A percentile compares a stretch with the other conserved stretches of the same genome.
Conservation (phyloP, 1,140 invertebrate species). For the Hyposmocoma kahamanoa region DNA sequence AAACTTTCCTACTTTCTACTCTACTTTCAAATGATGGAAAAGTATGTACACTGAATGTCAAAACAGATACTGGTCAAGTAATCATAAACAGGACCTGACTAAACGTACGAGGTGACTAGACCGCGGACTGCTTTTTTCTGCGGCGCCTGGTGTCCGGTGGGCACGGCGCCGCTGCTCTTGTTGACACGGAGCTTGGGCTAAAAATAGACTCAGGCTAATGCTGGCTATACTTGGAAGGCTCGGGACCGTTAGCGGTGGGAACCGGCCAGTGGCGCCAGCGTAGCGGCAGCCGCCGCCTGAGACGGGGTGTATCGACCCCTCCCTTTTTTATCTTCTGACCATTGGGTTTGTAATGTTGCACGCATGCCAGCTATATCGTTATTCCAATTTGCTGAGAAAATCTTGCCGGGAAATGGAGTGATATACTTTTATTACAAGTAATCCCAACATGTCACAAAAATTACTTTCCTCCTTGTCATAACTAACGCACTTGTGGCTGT, state of each 20-base stretch:
- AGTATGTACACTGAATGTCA: too few species aligned
- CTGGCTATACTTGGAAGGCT: constrained; percentile 47
- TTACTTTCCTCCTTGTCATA: too few species aligned
- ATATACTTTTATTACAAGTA: too few species aligned
- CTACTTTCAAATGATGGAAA: too few species aligned
- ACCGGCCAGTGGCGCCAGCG: constrained; percentile 42
- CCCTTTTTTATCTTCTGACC: constrained; percentile 28
- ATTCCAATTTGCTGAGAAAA: too few species aligned
- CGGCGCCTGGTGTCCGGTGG: neutral
- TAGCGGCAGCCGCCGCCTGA: constrained; percentile 15
- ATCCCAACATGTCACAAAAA: too few species aligned
- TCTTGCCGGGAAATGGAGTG: too few species aligned
- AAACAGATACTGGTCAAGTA: too few species aligned
- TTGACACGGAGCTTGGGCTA: constrained; percentile 40
- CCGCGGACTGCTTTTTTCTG: neutral
- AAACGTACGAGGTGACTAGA: neutral
- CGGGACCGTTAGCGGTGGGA: constrained; percentile 48
- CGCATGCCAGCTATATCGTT: too few species aligned
- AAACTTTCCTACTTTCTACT: too few species aligned
- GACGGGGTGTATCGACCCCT: constrained; percentile 40
- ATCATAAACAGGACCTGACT: too few species aligned
- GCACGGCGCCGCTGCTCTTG: constrained; percentile 11
- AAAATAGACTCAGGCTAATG: constrained; percentile 48
- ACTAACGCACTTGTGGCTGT: too few species aligned
- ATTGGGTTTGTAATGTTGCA: neutral